Conservation (phyloP, 1,140 invertebrate genomes). For the Zelostemma sp. region DNA sequence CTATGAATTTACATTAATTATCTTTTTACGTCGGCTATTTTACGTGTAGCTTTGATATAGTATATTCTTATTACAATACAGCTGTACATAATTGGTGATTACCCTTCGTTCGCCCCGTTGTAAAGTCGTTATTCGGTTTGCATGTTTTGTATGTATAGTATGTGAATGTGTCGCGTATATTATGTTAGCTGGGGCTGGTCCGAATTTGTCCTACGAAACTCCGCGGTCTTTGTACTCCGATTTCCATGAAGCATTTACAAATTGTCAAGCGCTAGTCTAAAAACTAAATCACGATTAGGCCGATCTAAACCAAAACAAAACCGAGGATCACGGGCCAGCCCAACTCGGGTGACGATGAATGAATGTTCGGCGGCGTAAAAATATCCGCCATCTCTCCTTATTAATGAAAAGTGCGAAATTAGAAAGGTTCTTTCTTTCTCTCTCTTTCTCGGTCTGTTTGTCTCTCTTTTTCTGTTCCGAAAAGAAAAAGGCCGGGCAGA, state of each 20-base stretch:
- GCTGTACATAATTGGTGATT: constrained; percentile 61
- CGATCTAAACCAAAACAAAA: too few relatives aligned
- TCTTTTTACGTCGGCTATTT: constrained; percentile 50
- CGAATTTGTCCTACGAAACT: not conserved
- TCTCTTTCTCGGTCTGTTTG: too few relatives aligned
- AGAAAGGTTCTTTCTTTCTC: too few relatives aligned
- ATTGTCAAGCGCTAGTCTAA: too few relatives aligned
- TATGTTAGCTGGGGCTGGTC: not conserved
- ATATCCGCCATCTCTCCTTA: not conserved
- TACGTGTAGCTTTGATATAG: constrained; percentile 50
- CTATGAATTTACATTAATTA: constrained; percentile 64
- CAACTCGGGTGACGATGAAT: not conserved
- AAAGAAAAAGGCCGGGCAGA: too few relatives aligned
- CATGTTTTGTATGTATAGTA: not conserved
- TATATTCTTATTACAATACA: constrained; percentile 63
- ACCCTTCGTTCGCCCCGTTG: constrained; percentile 25
- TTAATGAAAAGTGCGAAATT: too few relatives aligned
- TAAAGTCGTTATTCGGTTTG: constrained; percentile 40
- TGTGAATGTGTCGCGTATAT: not conserved
- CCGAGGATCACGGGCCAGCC: constrained; percentile 1
- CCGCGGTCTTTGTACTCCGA: not conserved
- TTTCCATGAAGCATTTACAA: too few relatives aligned
- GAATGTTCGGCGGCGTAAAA: not conserved
- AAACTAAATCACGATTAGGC: too few relatives aligned
- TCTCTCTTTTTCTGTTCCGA: too few relatives aligned